Percentiles rank a stretch among this genome's conserved stretches.
These are phyloP conservation scores for Oreotrochilus melanogaster DNA, from an alignment of 2,113 vertebrate species.

Conservation along the genomic window DNA sequence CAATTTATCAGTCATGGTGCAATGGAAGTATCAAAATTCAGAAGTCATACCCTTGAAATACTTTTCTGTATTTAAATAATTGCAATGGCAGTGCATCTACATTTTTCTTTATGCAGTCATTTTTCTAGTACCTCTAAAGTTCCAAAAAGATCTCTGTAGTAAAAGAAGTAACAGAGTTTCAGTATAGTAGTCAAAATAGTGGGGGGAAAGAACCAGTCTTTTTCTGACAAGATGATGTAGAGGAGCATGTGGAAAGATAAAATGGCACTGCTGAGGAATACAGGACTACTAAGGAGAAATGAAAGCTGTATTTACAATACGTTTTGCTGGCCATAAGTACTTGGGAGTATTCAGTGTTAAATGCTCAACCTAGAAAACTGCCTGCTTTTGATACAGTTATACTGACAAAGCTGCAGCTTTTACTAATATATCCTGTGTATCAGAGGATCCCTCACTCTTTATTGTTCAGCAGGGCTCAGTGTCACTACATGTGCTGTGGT, in stretches of 20 bases:
- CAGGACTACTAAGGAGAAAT: not conserved
- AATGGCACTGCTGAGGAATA: not conserved
- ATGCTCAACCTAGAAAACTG: not conserved
- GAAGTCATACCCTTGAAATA: not conserved
- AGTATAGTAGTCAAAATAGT: not conserved
- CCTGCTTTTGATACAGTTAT: not conserved
- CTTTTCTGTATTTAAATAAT: not conserved
- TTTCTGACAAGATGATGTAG: not conserved
- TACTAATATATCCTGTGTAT: not conserved
- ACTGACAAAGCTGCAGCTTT: not conserved
- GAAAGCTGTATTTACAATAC: not conserved
- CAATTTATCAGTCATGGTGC: not conserved
- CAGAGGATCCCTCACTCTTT: rapidly evolving
- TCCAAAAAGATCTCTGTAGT: not conserved
- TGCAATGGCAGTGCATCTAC: not conserved
- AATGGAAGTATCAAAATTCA: not conserved
- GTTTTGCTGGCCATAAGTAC: not conserved
- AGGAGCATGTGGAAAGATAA: not conserved
- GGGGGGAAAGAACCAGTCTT: not conserved
- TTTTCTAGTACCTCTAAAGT: not conserved
- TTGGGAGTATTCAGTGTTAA: not conserved
- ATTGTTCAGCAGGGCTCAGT: rapidly evolving
- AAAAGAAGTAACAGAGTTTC: not conserved
- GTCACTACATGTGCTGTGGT: not conserved
- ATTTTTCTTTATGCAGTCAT: not conserved